These are phyloP conservation scores for Sterna hirundo DNA, from an alignment of 2,113 vertebrate species.

Conservation along the genomic window DNA sequence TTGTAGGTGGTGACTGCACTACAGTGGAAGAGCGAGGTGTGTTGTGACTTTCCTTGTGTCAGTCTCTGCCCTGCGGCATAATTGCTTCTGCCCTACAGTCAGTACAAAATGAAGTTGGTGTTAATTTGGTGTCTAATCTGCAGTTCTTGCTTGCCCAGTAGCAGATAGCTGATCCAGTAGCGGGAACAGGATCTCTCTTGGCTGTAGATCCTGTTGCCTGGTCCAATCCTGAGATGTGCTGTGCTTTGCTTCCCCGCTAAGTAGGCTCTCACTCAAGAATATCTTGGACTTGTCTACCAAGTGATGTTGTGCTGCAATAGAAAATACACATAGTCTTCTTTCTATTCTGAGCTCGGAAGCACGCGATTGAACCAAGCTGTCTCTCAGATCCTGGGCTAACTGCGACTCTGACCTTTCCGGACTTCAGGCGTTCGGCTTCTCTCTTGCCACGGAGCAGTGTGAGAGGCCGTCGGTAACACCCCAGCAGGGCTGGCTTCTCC, in stretches of 20 bases:
- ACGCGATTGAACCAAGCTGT: fast-evolving
- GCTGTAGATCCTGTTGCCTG: not conserved
- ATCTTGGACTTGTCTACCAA: not conserved
- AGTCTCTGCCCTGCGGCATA: not conserved
- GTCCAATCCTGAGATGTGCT: not conserved
- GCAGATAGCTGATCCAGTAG: not conserved
- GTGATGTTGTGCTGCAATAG: fast-evolving
- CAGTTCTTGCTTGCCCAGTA: not conserved
- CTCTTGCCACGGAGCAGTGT: too few relatives aligned
- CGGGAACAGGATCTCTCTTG: fast-evolving
- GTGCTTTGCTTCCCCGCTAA: not conserved
- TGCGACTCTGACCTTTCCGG: not conserved
- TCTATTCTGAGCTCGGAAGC: not conserved
- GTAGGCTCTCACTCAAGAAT: not conserved
- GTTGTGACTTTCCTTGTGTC: too few relatives aligned
- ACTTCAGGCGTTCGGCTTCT: not conserved
- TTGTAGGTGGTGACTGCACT: not conserved
- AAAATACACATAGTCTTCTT: fast-evolving
- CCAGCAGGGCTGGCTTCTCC: not conserved
- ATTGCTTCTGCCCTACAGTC: not conserved
- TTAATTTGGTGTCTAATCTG: not conserved
- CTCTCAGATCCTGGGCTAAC: not conserved
- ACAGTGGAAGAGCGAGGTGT: not conserved
- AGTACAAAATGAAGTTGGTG: fast-evolving
- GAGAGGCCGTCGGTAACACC: fast-evolving